phyloP scores from a whole-genome alignment of 1,140 invertebrate genomes.

The Matsumurasca onukii region DNA sequence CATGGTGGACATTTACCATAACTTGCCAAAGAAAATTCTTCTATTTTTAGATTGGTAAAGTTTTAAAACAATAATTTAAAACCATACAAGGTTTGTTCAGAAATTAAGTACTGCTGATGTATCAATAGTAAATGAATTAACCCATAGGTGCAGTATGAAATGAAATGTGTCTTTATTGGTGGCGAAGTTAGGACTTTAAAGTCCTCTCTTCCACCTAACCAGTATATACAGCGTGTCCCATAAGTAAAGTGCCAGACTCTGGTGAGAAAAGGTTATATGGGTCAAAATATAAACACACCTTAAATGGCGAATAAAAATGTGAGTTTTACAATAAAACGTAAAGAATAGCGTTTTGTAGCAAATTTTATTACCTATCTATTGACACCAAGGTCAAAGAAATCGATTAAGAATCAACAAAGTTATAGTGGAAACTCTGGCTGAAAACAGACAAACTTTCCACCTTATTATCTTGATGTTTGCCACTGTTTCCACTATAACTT shows the following conservation, averaged over 20 bases:
- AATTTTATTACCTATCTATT: too few relatives aligned
- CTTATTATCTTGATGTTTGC: too few relatives aligned
- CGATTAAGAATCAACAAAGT: too few relatives aligned
- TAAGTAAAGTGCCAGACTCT: too few relatives aligned
- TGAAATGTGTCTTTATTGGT: background rate
- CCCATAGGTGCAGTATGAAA: background rate
- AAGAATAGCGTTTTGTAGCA: too few relatives aligned
- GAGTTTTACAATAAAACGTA: too few relatives aligned
- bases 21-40: slow-evolving; percentile 34
- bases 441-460: too few relatives aligned
- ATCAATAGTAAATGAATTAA: background rate
- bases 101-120: background rate
- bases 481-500: too few relatives aligned
- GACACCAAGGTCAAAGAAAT: too few relatives aligned
- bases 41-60: slow-evolving; percentile 36
- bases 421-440: too few relatives aligned
- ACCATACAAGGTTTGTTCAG: background rate
- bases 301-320: background rate
- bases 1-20: slow-evolving; percentile 36
- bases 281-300: too few relatives aligned
- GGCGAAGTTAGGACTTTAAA: background rate
- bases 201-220: background rate
- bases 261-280: too few relatives aligned
- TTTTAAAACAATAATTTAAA: slow-evolving; percentile 18
- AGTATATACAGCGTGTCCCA: background rate